These are phyloP conservation scores for Picus viridis DNA, from an alignment of 2,797 vertebrate genomes.

Conservation along the genomic window DNA sequence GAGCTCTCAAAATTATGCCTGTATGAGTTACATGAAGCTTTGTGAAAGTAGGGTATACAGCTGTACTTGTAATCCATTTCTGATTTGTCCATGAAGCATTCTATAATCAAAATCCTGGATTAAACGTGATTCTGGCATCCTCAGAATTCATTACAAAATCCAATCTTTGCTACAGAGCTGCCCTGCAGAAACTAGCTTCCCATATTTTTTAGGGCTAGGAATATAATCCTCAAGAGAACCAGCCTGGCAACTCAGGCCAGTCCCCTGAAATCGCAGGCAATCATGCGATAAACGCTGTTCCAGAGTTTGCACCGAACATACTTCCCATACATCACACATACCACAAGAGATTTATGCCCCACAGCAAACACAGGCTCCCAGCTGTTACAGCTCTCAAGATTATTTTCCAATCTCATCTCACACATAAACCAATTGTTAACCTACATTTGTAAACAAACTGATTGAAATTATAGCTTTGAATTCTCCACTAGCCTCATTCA, in stretches of 20 bases:
- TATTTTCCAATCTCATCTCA: not conserved
- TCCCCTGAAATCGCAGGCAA: not conserved
- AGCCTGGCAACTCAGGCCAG: not conserved
- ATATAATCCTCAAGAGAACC: not conserved
- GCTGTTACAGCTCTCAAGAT: not conserved
- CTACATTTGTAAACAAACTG: not conserved
- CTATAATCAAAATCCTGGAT: not conserved
- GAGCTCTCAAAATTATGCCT: not conserved
- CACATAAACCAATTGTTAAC: not conserved
- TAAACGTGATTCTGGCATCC: not conserved
- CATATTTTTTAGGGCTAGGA: not conserved
- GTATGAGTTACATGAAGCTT: not conserved
- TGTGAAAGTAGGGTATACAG: not conserved
- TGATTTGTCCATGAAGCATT: not conserved
- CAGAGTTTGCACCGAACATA: not conserved
- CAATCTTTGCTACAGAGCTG: not conserved
- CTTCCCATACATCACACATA: not conserved
- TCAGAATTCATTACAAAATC: not conserved
- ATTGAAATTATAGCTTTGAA: not conserved
- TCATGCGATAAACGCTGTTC: not conserved
- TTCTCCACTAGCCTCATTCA: not conserved
- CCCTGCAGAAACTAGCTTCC: not conserved
- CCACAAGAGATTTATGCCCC: not conserved
- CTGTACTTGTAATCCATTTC: not conserved
- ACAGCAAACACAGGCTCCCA: not conserved